Base-by-base conservation (phyloP, 30 jellyfish, hydroid and myxozoan genomes). In the Cassiopea andromeda region DNA sequence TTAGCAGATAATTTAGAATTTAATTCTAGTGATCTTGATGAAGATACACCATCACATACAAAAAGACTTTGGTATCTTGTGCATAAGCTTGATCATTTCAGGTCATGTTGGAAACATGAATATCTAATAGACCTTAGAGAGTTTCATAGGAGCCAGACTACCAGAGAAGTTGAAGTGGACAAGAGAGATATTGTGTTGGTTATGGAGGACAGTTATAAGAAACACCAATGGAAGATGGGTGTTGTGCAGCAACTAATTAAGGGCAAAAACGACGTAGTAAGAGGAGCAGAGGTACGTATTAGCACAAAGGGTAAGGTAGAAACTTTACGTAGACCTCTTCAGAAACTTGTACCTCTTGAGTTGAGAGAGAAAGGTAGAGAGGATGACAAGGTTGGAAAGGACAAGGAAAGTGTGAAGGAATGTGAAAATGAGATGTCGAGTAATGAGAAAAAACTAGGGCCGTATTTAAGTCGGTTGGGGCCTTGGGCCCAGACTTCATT, bases 61-160 rank as follows among this genome's bases (percentile, higher is more conserved):
- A 81, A 66, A 44, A 19, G 57, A 81, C 61, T 81, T 81, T 19
- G 64, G 83, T 81, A 81, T 66, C 83, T 81, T 19, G 18, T 81
- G 9, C 59, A 66, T 6, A 60, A 27, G 38, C 38, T 27, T 27
- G 38, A 27, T 27, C 38, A 27, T 27, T 27, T 27, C 38, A 27
- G 38, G 61, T 81, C 90, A 58, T 87, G 68, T 38, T 81, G 90
- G 90, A 81, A 60, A 81, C 59, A 47, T 44, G 90, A 81, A 43
- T 81, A 81, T 81, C 61, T 81, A 7, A 69, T 81, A 12, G 86
- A 81, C 61, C 83, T 60, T 12, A 43, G 90, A 60, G 83, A 81
- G 68, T 14, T 7, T 58, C 68, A 58, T 58, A 58, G 68, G 14
- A 7, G 14, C 68, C 8, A 58, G 14, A 7, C 68, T 7, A 58